phyloP scores from a whole-genome alignment of 2,888 invertebrate genomes.

The Lepas anatifera region DNA sequence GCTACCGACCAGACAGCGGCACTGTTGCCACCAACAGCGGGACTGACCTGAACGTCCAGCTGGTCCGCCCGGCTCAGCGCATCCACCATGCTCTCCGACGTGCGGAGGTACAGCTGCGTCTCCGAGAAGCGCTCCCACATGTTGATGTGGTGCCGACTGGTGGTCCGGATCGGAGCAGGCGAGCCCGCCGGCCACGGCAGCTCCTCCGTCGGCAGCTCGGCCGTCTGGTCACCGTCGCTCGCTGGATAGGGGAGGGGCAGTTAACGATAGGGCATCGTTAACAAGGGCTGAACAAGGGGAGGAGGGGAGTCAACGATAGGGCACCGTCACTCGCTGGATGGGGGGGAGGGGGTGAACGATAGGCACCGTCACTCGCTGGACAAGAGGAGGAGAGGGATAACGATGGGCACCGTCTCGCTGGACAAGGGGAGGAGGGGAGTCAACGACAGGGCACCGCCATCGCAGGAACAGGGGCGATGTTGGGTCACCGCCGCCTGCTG shows the following conservation, averaged over 20 bases:
- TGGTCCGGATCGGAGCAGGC: background rate
- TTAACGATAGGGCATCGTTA: too few relatives aligned
- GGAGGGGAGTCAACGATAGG: too few relatives aligned
- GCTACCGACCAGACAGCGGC: background rate
- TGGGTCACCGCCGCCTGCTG: too few relatives aligned
- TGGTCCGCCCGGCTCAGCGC: constrained; percentile 50
- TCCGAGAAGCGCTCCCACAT: constrained; percentile 71
- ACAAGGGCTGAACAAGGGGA: too few relatives aligned
- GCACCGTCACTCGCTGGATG: too few relatives aligned
- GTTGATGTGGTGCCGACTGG: constrained; percentile 8
- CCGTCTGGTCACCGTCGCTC: background rate
- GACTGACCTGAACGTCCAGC: constrained; percentile 48
- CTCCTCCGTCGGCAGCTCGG: background rate
- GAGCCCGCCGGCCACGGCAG: constrained; percentile 8
- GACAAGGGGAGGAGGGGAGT: too few relatives aligned
- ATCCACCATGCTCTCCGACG: constrained; percentile 58
- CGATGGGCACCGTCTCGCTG: too few relatives aligned
- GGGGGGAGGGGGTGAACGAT: too few relatives aligned
- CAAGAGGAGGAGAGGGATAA: too few relatives aligned
- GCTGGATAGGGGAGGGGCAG: background rate
- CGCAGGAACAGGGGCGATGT: too few relatives aligned
- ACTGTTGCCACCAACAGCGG: background rate
- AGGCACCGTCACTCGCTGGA: too few relatives aligned
- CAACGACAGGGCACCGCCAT: too few relatives aligned
- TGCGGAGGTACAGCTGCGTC: constrained; percentile 65